Evolutionary conservation across 2,888 invertebrate genomes (phyloP), one percentile per base, ranked within the genome.

Genomic region (Drosophila percnosoma): DNA sequence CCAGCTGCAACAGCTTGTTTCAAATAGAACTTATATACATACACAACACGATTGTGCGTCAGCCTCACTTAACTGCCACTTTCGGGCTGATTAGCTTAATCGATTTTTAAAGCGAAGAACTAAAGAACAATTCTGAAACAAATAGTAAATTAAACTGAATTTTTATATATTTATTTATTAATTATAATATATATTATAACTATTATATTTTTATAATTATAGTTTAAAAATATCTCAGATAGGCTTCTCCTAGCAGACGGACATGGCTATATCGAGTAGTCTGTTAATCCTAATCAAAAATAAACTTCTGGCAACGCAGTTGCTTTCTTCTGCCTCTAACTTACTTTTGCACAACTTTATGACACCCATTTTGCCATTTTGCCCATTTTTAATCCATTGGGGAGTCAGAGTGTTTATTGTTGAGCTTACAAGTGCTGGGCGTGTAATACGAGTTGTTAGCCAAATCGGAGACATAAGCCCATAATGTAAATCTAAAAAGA

Each of bases 361-460:
- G 13, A 4, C 21, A 45, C 4, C 7, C 45, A 45, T 21, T 45
- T 21, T 45, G 45, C 3, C 45, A 45, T 2, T 45, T 45, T 45
- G 15, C 4, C 21, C 45, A 45, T 45, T 45, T 45, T 45, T 45
- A 45, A 45, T 45, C 45, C 24, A 24, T 42, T 42, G 21, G 42
- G 21, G 42, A 42, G 11, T 11, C 5, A 24, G 24, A 18, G 64
- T 40, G 48, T 13, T 24, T 45, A 18, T 58, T 48, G 49, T 13
- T 49, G 58, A 33, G 55, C 61, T 57, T 65, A 73, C 68, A 73
- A 68, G 71, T 73, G 64, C 64, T 68, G 67, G 67, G 58, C 73
- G 52, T 84, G 89, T 84, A 89, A 68, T 76, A 68, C 70, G 76
- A 71, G 79, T 71, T 85, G 90, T 89, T 78, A 78, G 86, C 87